Evolutionary conservation across 2,888 invertebrate species (phyloP), one percentile per base, ranked within the genome.

Genomic region (Eupeodes latifasciatus): DNA sequence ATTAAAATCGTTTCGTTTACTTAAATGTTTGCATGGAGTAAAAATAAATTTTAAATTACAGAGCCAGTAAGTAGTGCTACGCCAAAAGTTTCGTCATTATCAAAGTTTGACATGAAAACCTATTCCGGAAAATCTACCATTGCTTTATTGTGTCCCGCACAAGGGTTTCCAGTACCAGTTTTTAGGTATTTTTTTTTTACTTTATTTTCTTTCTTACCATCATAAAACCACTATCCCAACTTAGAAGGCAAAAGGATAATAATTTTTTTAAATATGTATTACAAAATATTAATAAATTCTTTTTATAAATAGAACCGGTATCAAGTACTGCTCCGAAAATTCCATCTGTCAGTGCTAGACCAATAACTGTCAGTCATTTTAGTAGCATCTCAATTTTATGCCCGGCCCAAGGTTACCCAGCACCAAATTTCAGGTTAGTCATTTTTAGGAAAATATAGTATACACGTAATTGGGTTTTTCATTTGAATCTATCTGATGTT

Each of bases 391-490:
- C 96, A 14, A 94, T 97, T 90, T 93, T 96, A 91, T 97, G 97
- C 92, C 96, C 96, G 83, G 96, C 96, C 57, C 96, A 96, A 94
- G 96, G 96, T 40, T 97, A 95, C 94, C 96, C 96, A 81, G 95
- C 96, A 90, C 96, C 96, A 91, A 93, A 94, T 91, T 96, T 96
- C 95, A 96, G 96, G 96, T 97, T 91, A 90, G 90, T 76, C n/a
- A 40, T 27, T 0, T 27, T 27, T 27, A 27, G 27, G 27, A 2
- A 27, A 27, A 27, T 27, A 27, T 27, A 27, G 27, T 27, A 2
- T 27, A 27, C 27, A 27, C 3, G 27, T 27, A 27, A 27, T 27
- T 27, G 1, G 27, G 2, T 27, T 27, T 27, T 27, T 27, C 2
- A 27, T 27, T 27, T 27, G 27, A 27, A 1, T 2, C 27, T 27